Conservation (phyloP, 2,113 vertebrate species). For the Ariopsis seemanni region DNA sequence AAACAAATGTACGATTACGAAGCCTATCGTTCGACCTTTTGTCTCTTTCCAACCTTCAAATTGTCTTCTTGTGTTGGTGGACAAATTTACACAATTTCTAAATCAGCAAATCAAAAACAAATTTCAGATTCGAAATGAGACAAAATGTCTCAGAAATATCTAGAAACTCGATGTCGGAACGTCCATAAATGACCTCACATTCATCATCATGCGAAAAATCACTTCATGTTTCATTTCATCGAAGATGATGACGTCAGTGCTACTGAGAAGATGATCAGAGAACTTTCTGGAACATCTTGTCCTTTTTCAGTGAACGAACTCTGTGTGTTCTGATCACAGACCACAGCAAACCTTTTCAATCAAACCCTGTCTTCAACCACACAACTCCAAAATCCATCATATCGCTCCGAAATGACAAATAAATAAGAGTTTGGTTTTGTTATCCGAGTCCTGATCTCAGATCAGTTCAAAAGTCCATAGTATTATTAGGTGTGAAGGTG, state of each 20-base stretch:
- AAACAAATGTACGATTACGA: neutral
- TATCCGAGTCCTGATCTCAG: neutral
- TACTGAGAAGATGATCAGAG: no score
- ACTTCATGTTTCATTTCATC: neutral
- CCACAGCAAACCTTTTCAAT: no score
- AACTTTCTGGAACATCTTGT: neutral
- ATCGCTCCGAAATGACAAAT: neutral
- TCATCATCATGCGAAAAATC: neutral
- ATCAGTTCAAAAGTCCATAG: neutral
- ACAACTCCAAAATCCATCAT: neutral
- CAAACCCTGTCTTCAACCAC: neutral
- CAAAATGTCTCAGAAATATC: neutral
- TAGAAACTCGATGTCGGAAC: neutral
- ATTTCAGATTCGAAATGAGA: neutral
- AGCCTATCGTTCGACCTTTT: neutral
- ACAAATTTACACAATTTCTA: no score
- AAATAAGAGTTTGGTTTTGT: neutral
- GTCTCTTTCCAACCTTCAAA: neutral
- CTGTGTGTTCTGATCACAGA: neutral
- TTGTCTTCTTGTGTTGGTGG: neutral
- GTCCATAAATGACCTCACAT: neutral
- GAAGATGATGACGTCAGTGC: neutral
- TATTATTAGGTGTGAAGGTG: neutral
- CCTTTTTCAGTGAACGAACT: neutral
- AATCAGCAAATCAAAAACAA: neutral